phyloP scores from a whole-genome alignment of 2,888 invertebrate species.

The Andrena trimmerana region DNA sequence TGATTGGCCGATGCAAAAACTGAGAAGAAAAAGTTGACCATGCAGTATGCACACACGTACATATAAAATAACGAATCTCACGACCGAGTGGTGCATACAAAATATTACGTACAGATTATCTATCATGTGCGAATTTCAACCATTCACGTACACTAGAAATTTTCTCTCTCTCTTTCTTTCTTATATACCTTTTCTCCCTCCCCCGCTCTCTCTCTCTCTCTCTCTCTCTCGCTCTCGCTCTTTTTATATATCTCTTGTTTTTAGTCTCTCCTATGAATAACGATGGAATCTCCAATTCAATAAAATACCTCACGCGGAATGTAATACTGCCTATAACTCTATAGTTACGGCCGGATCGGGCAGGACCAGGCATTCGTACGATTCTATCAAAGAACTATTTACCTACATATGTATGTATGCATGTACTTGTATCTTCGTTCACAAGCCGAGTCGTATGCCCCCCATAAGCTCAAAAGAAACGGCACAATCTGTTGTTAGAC shows the following conservation, averaged over 20 bases:
- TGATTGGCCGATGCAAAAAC: conserved; percentile 80
- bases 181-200: background rate
- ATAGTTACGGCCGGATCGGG: background rate
- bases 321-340: background rate
- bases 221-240: background rate
- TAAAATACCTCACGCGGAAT: background rate
- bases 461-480: too few relatives aligned
- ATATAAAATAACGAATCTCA: conserved; percentile 65
- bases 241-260: background rate
- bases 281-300: background rate
- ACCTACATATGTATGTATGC: background rate
- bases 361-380: background rate
- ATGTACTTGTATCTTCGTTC: background rate
- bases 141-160: background rate
- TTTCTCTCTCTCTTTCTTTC: background rate
- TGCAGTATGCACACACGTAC: conserved; percentile 54
- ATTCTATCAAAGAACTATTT: background rate
- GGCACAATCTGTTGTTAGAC: too few relatives aligned
- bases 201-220: background rate
- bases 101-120: conserved; percentile 3
- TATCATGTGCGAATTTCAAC: background rate
- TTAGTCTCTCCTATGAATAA: background rate
- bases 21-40: conserved; percentile 73
- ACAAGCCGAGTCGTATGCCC: too few relatives aligned
- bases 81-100: conserved; percentile 5